Evolutionary conservation across 1,140 invertebrate genomes (phyloP).

Genomic region (Polyergus mexicanus): DNA sequence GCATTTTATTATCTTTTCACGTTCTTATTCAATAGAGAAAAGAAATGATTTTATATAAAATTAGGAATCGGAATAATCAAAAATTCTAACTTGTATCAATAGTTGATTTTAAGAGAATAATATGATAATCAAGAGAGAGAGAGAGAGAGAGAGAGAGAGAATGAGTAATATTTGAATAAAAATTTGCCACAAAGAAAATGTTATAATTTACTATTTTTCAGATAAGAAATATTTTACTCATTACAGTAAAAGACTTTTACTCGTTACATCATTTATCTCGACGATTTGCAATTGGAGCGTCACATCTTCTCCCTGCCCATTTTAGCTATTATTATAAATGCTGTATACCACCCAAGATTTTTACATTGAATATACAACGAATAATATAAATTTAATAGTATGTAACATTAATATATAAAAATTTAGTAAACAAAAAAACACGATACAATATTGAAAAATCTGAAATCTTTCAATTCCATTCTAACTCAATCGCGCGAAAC

Average conservation of each 20-base stretch:
- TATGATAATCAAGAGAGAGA: neutral
- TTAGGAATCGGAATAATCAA: too few relatives aligned
- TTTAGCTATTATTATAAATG: neutral
- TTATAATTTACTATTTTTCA: neutral
- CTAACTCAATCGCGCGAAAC: neutral
- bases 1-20: neutral
- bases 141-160: neutral
- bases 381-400: too few relatives aligned
- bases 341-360: neutral
- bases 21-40: neutral
- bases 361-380: constrained; percentile 7
- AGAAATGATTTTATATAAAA: too few relatives aligned
- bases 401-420: neutral
- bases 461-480: neutral
- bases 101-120: neutral
- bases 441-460: neutral
- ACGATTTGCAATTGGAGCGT: neutral
- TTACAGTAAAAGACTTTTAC: too few relatives aligned
- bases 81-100: neutral
- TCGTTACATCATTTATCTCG: neutral
- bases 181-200: constrained; percentile 4
- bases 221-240: neutral
- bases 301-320: neutral
- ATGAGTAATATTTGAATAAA: neutral
- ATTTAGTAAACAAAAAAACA: neutral